Percentiles rank a stretch among this genome's conserved stretches.
phyloP scores from a whole-genome alignment of 1,140 invertebrate species.

The Oryzaephilus surinamensis region DNA sequence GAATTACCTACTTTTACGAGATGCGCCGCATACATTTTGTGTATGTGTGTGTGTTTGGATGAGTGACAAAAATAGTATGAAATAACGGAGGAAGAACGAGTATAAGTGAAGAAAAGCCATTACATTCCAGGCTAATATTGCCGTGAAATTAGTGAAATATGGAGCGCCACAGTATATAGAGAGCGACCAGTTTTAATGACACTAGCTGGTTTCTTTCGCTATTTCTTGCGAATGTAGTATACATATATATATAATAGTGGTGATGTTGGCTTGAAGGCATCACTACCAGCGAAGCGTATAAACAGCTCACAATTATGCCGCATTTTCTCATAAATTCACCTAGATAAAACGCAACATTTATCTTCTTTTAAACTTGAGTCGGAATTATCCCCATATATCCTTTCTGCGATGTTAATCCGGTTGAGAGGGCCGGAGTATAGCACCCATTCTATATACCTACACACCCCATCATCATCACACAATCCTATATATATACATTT shows the following conservation, averaged over 20 bases:
- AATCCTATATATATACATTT: too few relatives aligned
- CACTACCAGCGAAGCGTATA: constrained; percentile 16
- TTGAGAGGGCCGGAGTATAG: constrained; percentile 14
- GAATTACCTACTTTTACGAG: too few relatives aligned
- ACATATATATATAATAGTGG: too few relatives aligned
- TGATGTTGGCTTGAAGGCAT: constrained; percentile 8
- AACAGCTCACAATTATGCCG: constrained; percentile 24
- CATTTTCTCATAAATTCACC: constrained; percentile 21
- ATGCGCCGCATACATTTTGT: too few relatives aligned
- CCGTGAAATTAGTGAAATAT: constrained; percentile 23
- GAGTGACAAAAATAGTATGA: background rate
- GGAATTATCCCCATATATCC: constrained; percentile 22
- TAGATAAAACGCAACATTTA: constrained; percentile 23
- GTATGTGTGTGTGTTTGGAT: too few relatives aligned
- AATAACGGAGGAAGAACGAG: constrained; percentile 4
- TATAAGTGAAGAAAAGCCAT: constrained; percentile 19
- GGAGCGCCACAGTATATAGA: constrained; percentile 8
- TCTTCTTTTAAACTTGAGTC: constrained; percentile 18
- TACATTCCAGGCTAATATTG: constrained; percentile 19
- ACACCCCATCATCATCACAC: constrained; percentile 11
- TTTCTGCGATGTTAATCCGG: constrained; percentile 23
- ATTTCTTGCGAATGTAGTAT: background rate
- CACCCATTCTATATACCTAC: constrained; percentile 7
- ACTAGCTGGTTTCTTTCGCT: background rate
- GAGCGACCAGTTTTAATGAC: constrained; percentile 4